These are phyloP conservation scores for Chaunax sp. DNA, from an alignment of 2,797 vertebrate species.

Conservation along the genomic window DNA sequence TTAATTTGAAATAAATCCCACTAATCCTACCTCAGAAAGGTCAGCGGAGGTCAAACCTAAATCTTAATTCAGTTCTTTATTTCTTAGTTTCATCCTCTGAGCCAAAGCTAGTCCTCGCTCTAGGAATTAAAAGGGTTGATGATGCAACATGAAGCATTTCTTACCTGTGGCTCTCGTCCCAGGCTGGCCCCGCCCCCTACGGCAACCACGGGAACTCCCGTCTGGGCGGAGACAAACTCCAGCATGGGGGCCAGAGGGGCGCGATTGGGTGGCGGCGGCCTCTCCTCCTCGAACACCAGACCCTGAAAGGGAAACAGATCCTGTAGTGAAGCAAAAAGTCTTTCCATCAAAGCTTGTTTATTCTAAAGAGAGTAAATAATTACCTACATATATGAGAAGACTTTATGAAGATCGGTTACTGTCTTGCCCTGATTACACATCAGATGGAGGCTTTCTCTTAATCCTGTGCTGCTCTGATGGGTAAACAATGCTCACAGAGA, in stretches of 20 bases:
- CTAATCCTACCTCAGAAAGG: background rate
- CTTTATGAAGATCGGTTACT: too few species aligned
- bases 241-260: conserved; percentile 92
- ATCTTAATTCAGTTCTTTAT: background rate
- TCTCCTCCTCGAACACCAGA: conserved; percentile 94
- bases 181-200: conserved; percentile 93
- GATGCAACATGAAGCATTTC: conserved; percentile 26
- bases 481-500: conserved; percentile 41
- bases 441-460: conserved; percentile 12
- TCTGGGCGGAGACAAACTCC: conserved; percentile 95
- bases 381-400: too few species aligned
- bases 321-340: too few species aligned
- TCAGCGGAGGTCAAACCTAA: background rate
- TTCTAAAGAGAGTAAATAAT: too few species aligned
- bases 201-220: conserved; percentile 92
- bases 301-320: conserved; percentile 71
- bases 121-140: conserved; percentile 9
- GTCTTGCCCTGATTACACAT: too few species aligned
- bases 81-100: conserved; percentile 3
- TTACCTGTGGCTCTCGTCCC: conserved; percentile 93
- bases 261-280: conserved; percentile 79
- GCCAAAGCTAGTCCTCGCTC: background rate
- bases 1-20: too few species aligned
- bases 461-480: conserved; percentile 20
- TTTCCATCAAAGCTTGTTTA: too few species aligned